Evolutionary conservation across 2,797 vertebrate genomes (phyloP).

Genomic region (Anguilla anguilla): DNA sequence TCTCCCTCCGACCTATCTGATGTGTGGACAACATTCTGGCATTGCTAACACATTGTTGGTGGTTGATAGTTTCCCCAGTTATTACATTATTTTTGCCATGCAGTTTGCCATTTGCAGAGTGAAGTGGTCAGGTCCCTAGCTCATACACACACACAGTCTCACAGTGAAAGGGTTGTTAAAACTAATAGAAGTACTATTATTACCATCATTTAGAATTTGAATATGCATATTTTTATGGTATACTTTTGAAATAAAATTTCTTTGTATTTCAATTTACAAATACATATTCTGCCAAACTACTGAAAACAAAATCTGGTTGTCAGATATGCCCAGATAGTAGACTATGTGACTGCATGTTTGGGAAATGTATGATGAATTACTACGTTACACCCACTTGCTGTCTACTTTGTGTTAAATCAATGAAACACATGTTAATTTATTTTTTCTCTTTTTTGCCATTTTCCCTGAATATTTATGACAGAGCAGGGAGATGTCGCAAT

Average conservation of each 20-base stretch:
- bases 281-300: background rate
- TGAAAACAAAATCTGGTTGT: background rate
- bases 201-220: background rate
- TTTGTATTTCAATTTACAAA: background rate
- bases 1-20: background rate
- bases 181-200: background rate
- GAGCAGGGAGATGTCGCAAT: slow-evolving; percentile 1
- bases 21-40: background rate
- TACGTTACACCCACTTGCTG: slow-evolving; percentile 2
- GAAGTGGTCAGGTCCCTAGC: too few species aligned
- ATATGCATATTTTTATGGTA: background rate
- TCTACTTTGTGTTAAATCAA: background rate
- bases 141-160: too few species aligned
- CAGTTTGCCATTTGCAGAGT: background rate
- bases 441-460: background rate
- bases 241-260: background rate
- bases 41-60: background rate
- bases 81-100: background rate
- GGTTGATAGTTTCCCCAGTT: background rate
- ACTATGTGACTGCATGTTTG: background rate
- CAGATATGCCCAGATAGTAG: background rate
- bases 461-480: background rate
- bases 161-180: too few species aligned
- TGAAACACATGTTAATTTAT: background rate
- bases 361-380: background rate